Evolutionary conservation across 2,113 vertebrate species (phyloP).

Genomic region (Genyomyrus donnyi): DNA sequence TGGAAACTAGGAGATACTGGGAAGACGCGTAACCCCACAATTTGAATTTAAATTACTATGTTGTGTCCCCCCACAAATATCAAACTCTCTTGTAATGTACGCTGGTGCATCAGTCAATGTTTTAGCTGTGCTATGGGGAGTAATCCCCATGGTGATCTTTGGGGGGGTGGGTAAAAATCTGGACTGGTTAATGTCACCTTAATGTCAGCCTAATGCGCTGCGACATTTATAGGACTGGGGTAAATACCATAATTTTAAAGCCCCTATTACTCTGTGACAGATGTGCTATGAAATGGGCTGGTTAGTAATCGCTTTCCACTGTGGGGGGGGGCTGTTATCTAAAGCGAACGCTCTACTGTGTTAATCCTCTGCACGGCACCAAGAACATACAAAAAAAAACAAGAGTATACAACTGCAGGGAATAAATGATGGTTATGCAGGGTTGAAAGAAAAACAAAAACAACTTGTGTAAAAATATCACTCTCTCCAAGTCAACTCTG

Average conservation of each 20-base stretch:
- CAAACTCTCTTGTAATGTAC: background rate
- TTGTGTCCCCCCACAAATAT: background rate
- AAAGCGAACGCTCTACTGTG: background rate
- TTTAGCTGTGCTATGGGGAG: background rate
- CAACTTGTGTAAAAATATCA: conserved; percentile 9
- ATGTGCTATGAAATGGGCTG: background rate
- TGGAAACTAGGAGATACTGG: background rate
- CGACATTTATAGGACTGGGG: background rate
- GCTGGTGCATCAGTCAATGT: background rate
- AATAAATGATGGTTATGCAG: background rate
- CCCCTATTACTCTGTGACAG: conserved; percentile 1
- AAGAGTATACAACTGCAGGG: background rate
- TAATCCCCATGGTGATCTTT: background rate
- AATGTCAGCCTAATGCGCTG: background rate
- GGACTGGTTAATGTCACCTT: background rate
- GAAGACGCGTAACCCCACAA: background rate
- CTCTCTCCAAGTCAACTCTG: background rate
- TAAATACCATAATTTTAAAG: conserved; percentile 4
- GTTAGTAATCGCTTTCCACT: too few relatives aligned
- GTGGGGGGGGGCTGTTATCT: background rate
- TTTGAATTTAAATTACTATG: background rate
- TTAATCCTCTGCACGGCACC: background rate
- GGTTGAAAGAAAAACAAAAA: conserved; percentile 2
- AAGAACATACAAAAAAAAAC: background rate
- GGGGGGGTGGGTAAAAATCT: background rate